phyloP scores from a whole-genome alignment of 2,797 vertebrate genomes.

The Dryobates pubescens region DNA sequence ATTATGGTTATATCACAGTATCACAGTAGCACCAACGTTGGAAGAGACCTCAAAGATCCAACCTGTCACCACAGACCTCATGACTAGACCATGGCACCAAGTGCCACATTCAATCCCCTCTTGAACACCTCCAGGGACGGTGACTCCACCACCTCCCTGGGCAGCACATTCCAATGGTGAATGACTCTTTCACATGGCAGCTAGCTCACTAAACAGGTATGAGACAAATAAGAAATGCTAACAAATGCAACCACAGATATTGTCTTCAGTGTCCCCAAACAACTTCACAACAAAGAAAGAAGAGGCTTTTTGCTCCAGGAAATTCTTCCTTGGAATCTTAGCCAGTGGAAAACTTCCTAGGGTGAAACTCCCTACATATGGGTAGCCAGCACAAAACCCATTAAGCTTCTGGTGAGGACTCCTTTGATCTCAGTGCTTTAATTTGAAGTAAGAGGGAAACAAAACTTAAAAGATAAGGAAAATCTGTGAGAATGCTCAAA shows the following conservation, averaged over 20 bases:
- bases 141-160: too few species aligned
- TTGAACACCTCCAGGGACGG: too few species aligned
- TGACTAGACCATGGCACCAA: too few species aligned
- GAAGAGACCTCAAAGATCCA: too few species aligned
- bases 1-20: neutral
- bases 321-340: neutral
- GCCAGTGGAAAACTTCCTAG: neutral
- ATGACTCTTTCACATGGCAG: too few species aligned
- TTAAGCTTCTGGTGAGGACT: neutral
- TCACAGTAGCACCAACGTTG: too few species aligned
- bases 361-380: neutral
- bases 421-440: neutral
- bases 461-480: neutral
- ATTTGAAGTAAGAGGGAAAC: neutral
- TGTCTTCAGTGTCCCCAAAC: neutral
- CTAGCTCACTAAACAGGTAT: neutral
- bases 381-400: neutral
- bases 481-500: neutral
- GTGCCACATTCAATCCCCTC: too few species aligned
- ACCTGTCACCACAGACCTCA: too few species aligned
- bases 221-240: neutral
- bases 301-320: neutral
- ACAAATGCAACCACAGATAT: neutral
- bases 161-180: too few species aligned
- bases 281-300: neutral